These are phyloP conservation scores for Geotrypetes seraphini DNA, from an alignment of 2,797 vertebrate genomes.

Conservation along the genomic window DNA sequence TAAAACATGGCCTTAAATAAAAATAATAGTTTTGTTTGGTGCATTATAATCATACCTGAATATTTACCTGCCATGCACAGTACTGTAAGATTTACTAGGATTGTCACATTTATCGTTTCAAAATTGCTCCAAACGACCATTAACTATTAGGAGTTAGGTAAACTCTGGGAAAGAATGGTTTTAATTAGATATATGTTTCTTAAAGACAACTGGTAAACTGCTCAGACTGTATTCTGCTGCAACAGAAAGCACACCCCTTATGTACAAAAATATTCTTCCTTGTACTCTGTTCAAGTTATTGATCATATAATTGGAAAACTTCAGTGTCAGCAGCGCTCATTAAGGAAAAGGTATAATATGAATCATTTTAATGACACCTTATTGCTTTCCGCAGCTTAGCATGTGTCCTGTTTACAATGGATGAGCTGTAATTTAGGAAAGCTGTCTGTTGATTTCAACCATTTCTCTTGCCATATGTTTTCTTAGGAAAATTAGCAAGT, in stretches of 20 bases:
- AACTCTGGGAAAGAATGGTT: slow-evolving; percentile 17
- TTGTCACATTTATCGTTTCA: slow-evolving; percentile 42
- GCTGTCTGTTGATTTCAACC: slow-evolving; percentile 37
- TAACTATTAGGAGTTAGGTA: slow-evolving; percentile 33
- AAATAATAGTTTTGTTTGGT: no score
- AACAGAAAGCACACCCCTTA: slow-evolving; percentile 19
- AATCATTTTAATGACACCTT: slow-evolving; percentile 60
- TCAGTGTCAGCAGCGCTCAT: slow-evolving; percentile 51
- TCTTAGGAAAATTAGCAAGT: slow-evolving; percentile 42
- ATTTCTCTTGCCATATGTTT: slow-evolving; percentile 55
- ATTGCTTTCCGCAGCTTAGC: slow-evolving; percentile 55
- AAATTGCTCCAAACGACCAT: slow-evolving; percentile 46
- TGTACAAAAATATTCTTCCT: no score
- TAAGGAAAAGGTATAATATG: slow-evolving; percentile 51
- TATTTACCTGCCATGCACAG: slow-evolving; percentile 49
- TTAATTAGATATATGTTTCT: slow-evolving; percentile 25
- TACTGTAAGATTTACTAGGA: slow-evolving; percentile 48
- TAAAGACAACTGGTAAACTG: slow-evolving; percentile 11
- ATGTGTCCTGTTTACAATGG: slow-evolving; percentile 46
- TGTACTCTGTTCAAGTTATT: slow-evolving; percentile 22
- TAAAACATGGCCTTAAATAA: no score
- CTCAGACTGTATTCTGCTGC: slow-evolving; percentile 1
- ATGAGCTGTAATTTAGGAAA: slow-evolving; percentile 50
- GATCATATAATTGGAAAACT: slow-evolving; percentile 51
- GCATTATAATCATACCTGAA: slow-evolving; percentile 43